These are phyloP conservation scores for Eilema depressum DNA, from an alignment of 2,888 invertebrate species.

Conservation along the genomic window DNA sequence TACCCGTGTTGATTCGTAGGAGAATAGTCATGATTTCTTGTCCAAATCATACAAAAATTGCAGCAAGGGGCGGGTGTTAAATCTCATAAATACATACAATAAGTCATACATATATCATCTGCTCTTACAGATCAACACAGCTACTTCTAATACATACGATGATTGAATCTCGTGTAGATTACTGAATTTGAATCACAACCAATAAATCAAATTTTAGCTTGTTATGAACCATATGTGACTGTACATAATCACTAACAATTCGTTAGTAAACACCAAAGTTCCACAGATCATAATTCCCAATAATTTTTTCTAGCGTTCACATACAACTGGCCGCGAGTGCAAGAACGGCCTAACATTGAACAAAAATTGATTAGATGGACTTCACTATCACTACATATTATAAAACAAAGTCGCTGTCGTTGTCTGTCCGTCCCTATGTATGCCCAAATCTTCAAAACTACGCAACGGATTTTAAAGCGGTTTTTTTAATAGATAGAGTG, in stretches of 20 bases:
- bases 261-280: neutral
- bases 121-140: conserved; percentile 15
- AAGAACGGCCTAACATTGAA: too few relatives aligned
- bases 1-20: conserved; percentile 7
- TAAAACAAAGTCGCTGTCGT: too few relatives aligned
- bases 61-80: neutral
- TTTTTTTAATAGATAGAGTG: too few relatives aligned
- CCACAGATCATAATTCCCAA: neutral
- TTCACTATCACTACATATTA: too few relatives aligned
- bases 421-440: too few relatives aligned
- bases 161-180: neutral
- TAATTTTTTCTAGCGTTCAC: neutral
- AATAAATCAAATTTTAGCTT: neutral
- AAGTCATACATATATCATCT: neutral
- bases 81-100: neutral
- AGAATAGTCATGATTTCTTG: conserved; percentile 8
- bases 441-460: too few relatives aligned
- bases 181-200: neutral
- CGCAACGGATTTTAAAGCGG: too few relatives aligned
- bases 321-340: too few relatives aligned
- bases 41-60: neutral
- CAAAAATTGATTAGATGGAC: too few relatives aligned
- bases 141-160: conserved; percentile 10
- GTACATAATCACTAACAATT: neutral
- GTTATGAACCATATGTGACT: neutral